phyloP scores from a whole-genome alignment of 2,113 vertebrate genomes.

The Abramis brama region DNA sequence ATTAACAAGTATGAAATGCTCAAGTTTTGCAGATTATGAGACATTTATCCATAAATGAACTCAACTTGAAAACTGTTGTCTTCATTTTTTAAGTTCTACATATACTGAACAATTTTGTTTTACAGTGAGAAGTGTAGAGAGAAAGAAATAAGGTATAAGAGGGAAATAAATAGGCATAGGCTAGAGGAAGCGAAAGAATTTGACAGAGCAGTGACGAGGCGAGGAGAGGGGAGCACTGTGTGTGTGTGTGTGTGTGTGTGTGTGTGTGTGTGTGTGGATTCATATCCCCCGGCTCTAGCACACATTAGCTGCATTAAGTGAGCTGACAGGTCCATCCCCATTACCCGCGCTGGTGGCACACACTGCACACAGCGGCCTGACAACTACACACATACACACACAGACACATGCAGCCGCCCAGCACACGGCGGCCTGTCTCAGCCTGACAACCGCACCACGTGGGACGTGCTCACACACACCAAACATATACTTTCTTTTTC shows the following conservation, averaged over 20 bases:
- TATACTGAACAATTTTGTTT: not conserved
- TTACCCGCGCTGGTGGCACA: constrained; percentile 79
- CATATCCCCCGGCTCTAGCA: constrained; percentile 79
- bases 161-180: constrained; percentile 63
- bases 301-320: constrained; percentile 86
- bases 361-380: constrained; percentile 53
- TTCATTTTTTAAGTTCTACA: not conserved
- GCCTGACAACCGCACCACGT: constrained; percentile 50
- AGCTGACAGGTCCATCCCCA: constrained; percentile 82
- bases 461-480: constrained; percentile 51
- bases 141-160: constrained; percentile 44
- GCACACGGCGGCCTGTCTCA: constrained; percentile 58
- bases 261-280: constrained; percentile 72
- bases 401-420: constrained; percentile 33
- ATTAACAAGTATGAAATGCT: not conserved
- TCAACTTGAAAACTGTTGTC: not conserved
- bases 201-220: constrained; percentile 54
- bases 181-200: constrained; percentile 60
- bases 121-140: constrained; percentile 32
- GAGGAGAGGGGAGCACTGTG: constrained; percentile 63
- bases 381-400: constrained; percentile 53
- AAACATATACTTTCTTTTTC: constrained; percentile 43
- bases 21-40: not conserved
- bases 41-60: not conserved
- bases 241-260: constrained; percentile 67